Conservation (phyloP, 2,888 invertebrate genomes). For the Panorpa germanica region DNA sequence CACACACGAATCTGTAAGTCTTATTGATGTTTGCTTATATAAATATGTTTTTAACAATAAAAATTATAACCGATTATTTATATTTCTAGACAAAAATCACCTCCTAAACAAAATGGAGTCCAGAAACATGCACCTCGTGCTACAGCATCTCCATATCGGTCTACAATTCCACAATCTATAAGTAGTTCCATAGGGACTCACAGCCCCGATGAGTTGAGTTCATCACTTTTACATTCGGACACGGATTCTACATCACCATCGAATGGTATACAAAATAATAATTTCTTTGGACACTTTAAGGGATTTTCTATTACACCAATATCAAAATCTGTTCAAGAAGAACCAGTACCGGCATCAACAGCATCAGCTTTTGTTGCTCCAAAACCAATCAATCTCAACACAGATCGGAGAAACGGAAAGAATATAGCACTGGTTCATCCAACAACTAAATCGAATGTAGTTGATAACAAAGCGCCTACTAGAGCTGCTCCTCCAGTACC, state of each 20-base stretch:
- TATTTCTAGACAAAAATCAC: constrained; percentile 20
- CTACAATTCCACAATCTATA: constrained; percentile 16
- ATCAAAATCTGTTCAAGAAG: too few relatives aligned
- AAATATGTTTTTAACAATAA: constrained; percentile 7
- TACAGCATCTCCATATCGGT: constrained; percentile 17
- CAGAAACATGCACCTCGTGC: constrained; percentile 8
- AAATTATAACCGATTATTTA: neutral
- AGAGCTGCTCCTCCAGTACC: constrained; percentile 45
- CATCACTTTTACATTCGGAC: constrained; percentile 39
- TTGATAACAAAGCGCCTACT: constrained; percentile 25
- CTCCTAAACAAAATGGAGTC: constrained; percentile 21
- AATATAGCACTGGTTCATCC: constrained; percentile 34
- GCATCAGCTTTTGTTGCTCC: constrained; percentile 18
- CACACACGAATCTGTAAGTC: constrained; percentile 6
- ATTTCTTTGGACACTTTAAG: constrained; percentile 73
- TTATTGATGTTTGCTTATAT: constrained; percentile 7
- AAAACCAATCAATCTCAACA: too few relatives aligned
- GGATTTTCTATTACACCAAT: constrained; percentile 62
- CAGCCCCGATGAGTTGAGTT: constrained; percentile 51
- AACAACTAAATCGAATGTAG: constrained; percentile 17
- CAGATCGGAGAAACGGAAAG: too few relatives aligned
- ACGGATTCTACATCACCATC: constrained; percentile 28
- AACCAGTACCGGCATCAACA: constrained; percentile 21
- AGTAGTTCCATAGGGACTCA: constrained; percentile 30
- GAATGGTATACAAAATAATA: constrained; percentile 27